Percentiles rank a stretch among this genome's conserved stretches.
phyloP scores from a whole-genome alignment of 2,797 vertebrate species.

The Ispidina picta region DNA sequence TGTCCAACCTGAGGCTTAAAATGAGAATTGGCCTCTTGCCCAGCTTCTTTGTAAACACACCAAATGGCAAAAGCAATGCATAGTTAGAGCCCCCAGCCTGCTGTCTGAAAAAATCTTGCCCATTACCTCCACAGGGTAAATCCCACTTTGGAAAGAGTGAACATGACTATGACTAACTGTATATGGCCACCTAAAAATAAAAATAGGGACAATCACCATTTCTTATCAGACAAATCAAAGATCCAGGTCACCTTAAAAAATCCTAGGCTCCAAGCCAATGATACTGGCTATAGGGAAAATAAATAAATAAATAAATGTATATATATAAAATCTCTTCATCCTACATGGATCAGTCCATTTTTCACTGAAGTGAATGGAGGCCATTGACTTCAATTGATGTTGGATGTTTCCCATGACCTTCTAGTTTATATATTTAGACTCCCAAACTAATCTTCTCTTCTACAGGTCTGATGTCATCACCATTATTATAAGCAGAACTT shows the following conservation, averaged over 20 bases:
- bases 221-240: background rate
- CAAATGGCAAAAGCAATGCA: background rate
- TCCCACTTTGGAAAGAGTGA: background rate
- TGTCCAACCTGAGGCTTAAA: constrained; percentile 43
- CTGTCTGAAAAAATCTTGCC: background rate
- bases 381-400: background rate
- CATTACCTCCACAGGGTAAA: background rate
- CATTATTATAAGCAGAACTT: constrained; percentile 62
- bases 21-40: constrained; percentile 31
- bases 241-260: constrained; percentile 30
- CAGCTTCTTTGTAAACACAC: constrained; percentile 32
- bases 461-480: constrained; percentile 45
- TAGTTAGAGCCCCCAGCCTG: background rate
- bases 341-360: background rate
- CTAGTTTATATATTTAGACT: constrained; percentile 61
- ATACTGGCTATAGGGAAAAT: background rate
- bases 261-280: background rate
- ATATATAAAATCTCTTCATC: background rate
- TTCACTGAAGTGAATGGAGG: background rate
- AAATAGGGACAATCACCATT: background rate
- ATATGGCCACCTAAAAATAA: constrained; percentile 32
- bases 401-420: constrained; percentile 56
- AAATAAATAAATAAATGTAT: background rate
- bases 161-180: background rate
- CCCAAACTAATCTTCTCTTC: constrained; percentile 23